These are phyloP conservation scores for Prietella phreatophila DNA, from an alignment of 2,113 vertebrate species.

Conservation along the genomic window DNA sequence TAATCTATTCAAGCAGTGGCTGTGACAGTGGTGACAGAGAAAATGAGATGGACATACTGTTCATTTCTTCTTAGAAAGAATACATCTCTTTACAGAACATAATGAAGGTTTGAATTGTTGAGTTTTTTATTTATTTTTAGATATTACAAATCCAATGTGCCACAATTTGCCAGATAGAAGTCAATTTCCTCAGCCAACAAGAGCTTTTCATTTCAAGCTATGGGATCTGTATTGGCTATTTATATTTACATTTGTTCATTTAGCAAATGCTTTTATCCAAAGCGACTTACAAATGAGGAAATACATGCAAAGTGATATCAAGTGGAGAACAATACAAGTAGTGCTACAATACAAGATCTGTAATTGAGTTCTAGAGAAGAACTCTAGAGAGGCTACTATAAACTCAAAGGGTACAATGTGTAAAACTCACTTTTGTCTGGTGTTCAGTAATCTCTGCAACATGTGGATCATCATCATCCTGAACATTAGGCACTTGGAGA, in stretches of 20 bases:
- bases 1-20: conserved; percentile 50
- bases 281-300: too few relatives aligned
- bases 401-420: not conserved
- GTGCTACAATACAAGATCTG: too few relatives aligned
- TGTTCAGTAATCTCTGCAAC: conserved; percentile 52
- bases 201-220: not conserved
- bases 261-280: too few relatives aligned
- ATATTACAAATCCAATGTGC: not conserved
- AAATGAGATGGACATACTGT: not conserved
- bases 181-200: not conserved
- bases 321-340: too few relatives aligned
- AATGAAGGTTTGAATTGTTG: not conserved
- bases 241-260: too few relatives aligned
- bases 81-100: not conserved
- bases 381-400: too few relatives aligned
- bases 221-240: not conserved
- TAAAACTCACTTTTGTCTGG: conserved; percentile 60
- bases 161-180: not conserved
- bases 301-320: too few relatives aligned
- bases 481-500: conserved; percentile 39
- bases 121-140: not conserved
- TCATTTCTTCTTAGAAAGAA: not conserved
- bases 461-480: conserved; percentile 49
- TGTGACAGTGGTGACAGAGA: conserved; percentile 28
- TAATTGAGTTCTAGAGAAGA: too few relatives aligned